These are phyloP conservation scores for Rhabdornis inornatus DNA, from an alignment of 2,113 vertebrate genomes.

Conservation along the genomic window DNA sequence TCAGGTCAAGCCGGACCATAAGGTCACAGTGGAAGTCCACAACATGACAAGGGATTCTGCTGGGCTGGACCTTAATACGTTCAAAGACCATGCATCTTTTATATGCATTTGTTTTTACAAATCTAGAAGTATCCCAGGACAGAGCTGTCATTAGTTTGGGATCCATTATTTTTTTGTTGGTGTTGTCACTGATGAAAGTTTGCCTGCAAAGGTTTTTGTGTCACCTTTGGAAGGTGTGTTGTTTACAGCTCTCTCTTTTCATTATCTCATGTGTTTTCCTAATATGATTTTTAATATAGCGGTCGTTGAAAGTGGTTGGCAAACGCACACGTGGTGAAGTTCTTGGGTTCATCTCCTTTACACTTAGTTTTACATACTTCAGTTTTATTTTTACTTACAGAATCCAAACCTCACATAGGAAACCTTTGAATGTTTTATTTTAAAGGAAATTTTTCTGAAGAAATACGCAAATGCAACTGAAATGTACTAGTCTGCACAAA, in stretches of 20 bases:
- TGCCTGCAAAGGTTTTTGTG: neutral
- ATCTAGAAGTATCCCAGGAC: fast-evolving
- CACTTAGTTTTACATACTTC: neutral
- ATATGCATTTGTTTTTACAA: neutral
- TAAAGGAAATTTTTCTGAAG: neutral
- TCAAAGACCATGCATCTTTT: fast-evolving
- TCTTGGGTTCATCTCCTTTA: neutral
- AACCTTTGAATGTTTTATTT: neutral
- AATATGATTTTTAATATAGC: neutral
- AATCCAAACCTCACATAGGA: neutral
- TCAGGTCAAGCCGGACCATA: neutral
- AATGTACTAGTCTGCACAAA: neutral
- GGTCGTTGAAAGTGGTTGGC: neutral
- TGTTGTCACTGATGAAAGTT: neutral
- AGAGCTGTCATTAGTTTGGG: neutral
- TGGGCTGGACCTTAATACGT: neutral
- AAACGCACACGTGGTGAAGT: fast-evolving
- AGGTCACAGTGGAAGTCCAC: neutral
- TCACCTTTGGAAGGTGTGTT: neutral
- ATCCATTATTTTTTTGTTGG: neutral
- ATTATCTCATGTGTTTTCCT: fast-evolving
- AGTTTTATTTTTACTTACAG: neutral
- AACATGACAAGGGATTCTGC: neutral
- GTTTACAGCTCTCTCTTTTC: neutral
- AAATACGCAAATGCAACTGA: neutral